These are phyloP conservation scores for Laspeyria flexula DNA, from an alignment of 2,888 invertebrate species.

Conservation along the genomic window DNA sequence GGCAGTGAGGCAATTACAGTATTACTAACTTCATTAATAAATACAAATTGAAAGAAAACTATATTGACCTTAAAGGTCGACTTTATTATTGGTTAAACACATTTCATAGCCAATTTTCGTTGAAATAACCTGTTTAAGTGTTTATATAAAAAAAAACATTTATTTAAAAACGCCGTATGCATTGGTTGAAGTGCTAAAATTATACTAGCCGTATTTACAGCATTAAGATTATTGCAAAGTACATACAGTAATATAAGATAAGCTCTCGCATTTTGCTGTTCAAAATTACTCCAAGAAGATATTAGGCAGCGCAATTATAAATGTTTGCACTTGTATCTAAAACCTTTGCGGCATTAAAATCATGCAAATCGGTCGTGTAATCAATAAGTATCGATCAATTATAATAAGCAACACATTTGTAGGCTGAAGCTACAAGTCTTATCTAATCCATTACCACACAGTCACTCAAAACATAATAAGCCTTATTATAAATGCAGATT, in stretches of 20 bases:
- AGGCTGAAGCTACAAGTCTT: conserved; percentile 41
- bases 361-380: conserved; percentile 51
- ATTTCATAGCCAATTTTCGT: not conserved
- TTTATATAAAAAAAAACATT: not conserved
- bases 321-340: conserved; percentile 55
- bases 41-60: not conserved
- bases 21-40: not conserved
- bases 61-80: not conserved
- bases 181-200: conserved; percentile 1
- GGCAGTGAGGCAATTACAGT: not conserved
- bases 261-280: conserved; percentile 16
- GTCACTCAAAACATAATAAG: conserved; percentile 10
- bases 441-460: conserved; percentile 45
- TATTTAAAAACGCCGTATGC: not conserved
- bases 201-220: conserved; percentile 5
- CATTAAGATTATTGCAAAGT: conserved; percentile 32
- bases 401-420: conserved; percentile 58
- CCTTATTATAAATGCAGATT: not conserved
- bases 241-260: conserved; percentile 31
- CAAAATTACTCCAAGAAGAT: conserved; percentile 22
- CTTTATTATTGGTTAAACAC: not conserved
- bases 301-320: conserved; percentile 50
- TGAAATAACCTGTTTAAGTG: not conserved
- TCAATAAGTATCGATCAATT: conserved; percentile 54
- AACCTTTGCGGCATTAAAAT: conserved; percentile 57